phyloP scores from a whole-genome alignment of 2,888 invertebrate genomes.

The Sympetrum striolatum region DNA sequence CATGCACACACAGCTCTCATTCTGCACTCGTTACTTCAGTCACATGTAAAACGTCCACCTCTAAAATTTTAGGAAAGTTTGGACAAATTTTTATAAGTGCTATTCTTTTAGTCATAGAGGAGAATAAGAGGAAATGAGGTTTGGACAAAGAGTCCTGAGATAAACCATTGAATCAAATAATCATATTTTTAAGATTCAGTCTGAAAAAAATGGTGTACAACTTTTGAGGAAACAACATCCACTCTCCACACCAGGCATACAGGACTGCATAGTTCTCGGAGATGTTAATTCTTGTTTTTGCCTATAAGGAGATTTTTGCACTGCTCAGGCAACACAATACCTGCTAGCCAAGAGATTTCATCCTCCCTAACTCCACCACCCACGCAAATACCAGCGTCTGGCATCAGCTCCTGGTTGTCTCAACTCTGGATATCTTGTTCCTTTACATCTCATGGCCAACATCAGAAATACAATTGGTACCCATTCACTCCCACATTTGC shows the following conservation, averaged over 20 bases:
- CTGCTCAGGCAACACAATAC: constrained; percentile 26
- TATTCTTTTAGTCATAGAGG: constrained; percentile 20
- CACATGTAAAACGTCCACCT: neutral
- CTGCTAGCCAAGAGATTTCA: constrained; percentile 33
- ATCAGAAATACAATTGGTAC: constrained; percentile 4
- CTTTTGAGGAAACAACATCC: constrained; percentile 28
- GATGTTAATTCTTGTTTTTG: constrained; percentile 17
- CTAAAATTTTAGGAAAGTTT: constrained; percentile 31
- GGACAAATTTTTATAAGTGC: constrained; percentile 41
- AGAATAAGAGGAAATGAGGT: constrained; percentile 35
- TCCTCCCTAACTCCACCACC: neutral
- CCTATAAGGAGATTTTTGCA: constrained; percentile 38
- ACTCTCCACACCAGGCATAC: constrained; percentile 37
- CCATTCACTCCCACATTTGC: neutral
- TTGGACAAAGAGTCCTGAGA: constrained; percentile 32
- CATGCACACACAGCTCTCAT: neutral
- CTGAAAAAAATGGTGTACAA: constrained; percentile 27
- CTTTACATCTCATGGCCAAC: constrained; percentile 20
- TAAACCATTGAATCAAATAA: neutral
- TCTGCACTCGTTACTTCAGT: constrained; percentile 24
- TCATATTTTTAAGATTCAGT: constrained; percentile 11
- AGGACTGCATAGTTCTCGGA: constrained; percentile 17
- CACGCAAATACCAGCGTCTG: constrained; percentile 8
- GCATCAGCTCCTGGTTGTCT: neutral
- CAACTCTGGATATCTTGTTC: constrained; percentile 19